Conservation (phyloP, 2,888 invertebrate species). For the Choreutis nemorana region DNA sequence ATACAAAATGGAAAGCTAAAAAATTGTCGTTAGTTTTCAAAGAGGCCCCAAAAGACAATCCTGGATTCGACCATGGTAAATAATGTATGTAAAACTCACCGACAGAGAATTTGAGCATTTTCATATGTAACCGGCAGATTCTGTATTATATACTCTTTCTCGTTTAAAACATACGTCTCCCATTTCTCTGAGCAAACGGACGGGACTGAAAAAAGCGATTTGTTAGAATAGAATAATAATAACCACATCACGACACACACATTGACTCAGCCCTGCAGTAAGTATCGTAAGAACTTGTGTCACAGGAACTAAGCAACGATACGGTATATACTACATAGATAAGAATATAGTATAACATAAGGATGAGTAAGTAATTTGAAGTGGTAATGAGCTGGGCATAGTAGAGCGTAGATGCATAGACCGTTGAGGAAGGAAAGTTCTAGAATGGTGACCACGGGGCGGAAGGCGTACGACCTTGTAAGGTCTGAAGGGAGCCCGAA, state of each 20-base stretch:
- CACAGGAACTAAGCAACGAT: no score
- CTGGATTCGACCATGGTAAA: neutral
- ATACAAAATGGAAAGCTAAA: neutral
- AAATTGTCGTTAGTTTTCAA: neutral
- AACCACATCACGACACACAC: neutral
- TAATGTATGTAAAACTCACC: slow-evolving; percentile 19
- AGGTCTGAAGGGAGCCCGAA: no score
- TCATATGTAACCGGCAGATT: slow-evolving; percentile 55
- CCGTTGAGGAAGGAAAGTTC: no score
- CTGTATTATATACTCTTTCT: slow-evolving; percentile 51
- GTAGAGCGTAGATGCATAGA: no score
- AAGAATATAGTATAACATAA: neutral
- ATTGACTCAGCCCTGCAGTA: no score
- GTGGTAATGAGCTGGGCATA: no score
- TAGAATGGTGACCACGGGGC: no score
- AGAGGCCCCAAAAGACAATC: neutral
- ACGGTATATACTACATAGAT: neutral
- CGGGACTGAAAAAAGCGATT: slow-evolving; percentile 31
- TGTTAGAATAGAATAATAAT: neutral
- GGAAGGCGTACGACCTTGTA: no score
- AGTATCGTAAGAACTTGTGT: no score
- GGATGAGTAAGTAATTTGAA: no score
- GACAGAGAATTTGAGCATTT: slow-evolving; percentile 45
- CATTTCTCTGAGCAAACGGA: slow-evolving; percentile 26
- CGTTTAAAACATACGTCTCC: slow-evolving; percentile 43